Conservation (phyloP, 2,888 invertebrate genomes). For the Lycophotia porphyrea region DNA sequence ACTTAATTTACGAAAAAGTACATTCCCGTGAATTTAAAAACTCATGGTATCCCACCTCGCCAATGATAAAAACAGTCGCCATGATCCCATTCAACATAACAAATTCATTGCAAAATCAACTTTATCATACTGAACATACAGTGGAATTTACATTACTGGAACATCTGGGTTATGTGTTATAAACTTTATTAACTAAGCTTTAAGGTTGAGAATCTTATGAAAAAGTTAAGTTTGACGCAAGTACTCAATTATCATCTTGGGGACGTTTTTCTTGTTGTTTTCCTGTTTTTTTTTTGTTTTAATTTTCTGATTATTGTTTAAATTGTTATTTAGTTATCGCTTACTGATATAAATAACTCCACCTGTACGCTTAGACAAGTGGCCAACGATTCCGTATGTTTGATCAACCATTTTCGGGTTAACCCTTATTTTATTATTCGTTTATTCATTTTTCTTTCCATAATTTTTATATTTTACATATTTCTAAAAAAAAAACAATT, state of each 20-base stretch:
- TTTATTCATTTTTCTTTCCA: too few relatives aligned
- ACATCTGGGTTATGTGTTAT: background rate
- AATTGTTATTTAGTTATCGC: background rate
- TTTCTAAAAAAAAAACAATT: too few relatives aligned
- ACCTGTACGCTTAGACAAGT: background rate
- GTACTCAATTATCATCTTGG: conserved; percentile 36
- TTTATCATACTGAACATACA: background rate
- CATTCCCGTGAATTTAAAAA: conserved; percentile 11
- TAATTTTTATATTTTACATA: too few relatives aligned
- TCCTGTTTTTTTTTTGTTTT: conserved; percentile 5
- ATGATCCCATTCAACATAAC: conserved; percentile 35
- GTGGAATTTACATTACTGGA: conserved; percentile 6
- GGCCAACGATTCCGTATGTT: too few relatives aligned
- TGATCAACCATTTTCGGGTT: too few relatives aligned
- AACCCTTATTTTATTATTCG: too few relatives aligned
- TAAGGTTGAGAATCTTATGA: conserved; percentile 16
- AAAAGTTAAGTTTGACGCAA: conserved; percentile 9
- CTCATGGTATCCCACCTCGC: conserved; percentile 18
- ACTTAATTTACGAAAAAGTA: background rate
- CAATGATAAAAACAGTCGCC: conserved; percentile 48
- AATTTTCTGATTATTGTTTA: conserved; percentile 15
- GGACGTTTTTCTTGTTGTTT: conserved; percentile 21
- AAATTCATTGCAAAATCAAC: conserved; percentile 16
- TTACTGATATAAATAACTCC: conserved; percentile 10
- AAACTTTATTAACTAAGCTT: fast-evolving